phyloP scores from a whole-genome alignment of 1,140 invertebrate genomes.

The Zaprionus africanus region DNA sequence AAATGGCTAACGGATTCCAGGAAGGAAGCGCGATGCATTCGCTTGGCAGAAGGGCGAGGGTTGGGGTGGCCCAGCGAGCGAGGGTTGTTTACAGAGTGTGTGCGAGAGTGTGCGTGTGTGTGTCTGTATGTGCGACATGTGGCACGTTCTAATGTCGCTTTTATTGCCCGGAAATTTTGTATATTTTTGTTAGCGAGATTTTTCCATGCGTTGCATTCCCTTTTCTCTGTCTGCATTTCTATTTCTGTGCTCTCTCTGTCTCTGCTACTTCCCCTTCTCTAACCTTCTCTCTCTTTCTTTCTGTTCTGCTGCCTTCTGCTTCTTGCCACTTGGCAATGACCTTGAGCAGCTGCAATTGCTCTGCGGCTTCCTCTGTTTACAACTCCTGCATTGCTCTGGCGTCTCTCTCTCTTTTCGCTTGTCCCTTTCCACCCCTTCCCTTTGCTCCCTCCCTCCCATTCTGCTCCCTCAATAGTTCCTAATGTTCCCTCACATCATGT shows the following conservation, averaged over 20 bases:
- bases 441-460: background rate
- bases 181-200: constrained; percentile 11
- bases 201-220: constrained; percentile 3
- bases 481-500: background rate
- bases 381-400: background rate
- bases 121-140: constrained; percentile 51
- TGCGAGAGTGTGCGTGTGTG: constrained; percentile 14
- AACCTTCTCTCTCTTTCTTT: constrained; percentile 5
- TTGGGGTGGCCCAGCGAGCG: constrained; percentile 1
- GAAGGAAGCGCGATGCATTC: constrained; percentile 39
- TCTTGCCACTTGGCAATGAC: constrained; percentile 61
- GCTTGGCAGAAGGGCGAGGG: background rate
- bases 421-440: background rate
- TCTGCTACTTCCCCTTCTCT: background rate
- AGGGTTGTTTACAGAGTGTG: constrained; percentile 56
- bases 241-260: constrained; percentile 4
- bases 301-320: constrained; percentile 15
- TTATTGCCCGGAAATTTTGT: constrained; percentile 57
- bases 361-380: constrained; percentile 12
- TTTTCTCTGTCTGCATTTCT: constrained; percentile 42
- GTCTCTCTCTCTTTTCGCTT: background rate
- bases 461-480: background rate
- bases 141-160: constrained; percentile 56
- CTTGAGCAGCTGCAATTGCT: constrained; percentile 55
- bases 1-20: constrained; percentile 37